These are phyloP conservation scores for Tapirus indicus DNA, from an alignment of 2,797 vertebrate species.

Conservation along the genomic window DNA sequence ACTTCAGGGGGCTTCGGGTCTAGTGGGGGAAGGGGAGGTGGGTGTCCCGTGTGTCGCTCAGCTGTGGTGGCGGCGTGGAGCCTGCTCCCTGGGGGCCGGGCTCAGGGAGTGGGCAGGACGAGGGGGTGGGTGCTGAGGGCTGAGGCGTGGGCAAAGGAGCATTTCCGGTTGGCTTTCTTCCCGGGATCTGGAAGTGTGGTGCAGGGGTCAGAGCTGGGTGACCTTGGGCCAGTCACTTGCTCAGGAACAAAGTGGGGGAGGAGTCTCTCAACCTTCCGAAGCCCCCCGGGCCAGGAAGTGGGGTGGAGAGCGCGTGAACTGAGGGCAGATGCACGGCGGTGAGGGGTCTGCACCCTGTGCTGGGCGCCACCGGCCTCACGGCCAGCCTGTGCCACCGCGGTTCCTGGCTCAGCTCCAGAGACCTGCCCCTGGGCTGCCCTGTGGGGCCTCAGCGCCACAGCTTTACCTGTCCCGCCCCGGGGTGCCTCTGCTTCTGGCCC, in stretches of 20 bases:
- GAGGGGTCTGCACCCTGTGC: neutral
- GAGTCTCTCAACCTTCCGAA: neutral
- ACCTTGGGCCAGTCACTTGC: slow-evolving; percentile 51
- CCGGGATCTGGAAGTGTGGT: neutral
- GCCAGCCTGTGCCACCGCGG: accelerated
- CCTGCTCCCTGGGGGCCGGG: accelerated
- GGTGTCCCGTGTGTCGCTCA: too few species aligned
- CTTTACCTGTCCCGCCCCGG: neutral
- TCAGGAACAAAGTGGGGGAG: neutral
- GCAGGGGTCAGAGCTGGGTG: neutral
- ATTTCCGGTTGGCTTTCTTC: neutral
- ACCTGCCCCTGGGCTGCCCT: neutral
- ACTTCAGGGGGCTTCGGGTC: neutral
- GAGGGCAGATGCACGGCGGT: neutral
- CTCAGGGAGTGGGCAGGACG: neutral
- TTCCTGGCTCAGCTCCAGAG: neutral
- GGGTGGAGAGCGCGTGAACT: neutral
- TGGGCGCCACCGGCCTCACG: neutral
- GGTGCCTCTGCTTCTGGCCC: neutral
- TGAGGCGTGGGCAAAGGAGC: accelerated
- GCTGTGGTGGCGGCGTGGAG: neutral
- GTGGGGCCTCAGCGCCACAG: neutral
- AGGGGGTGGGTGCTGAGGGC: neutral
- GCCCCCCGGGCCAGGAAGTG: too few species aligned
- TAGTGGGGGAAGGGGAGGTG: neutral